phyloP scores from a whole-genome alignment of 2,888 invertebrate genomes.

The Microplitis deprimator region DNA sequence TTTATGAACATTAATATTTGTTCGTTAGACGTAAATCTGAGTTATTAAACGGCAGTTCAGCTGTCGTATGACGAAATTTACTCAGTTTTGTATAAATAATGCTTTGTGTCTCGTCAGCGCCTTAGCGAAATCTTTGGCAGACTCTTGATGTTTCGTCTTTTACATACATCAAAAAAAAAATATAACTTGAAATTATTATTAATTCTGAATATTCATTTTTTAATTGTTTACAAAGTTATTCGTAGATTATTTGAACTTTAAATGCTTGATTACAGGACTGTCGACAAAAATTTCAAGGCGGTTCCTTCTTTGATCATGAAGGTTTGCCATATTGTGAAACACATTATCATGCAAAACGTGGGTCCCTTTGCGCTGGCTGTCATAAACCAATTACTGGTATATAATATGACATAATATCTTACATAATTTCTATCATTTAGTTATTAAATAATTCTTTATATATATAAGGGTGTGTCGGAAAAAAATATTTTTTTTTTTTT shows the following conservation, averaged over 20 bases:
- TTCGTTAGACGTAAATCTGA: background rate
- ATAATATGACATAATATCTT: conserved; percentile 2
- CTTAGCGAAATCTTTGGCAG: conserved; percentile 11
- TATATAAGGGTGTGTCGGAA: no score
- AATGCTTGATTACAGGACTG: conserved; percentile 84
- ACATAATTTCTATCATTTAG: conserved; percentile 37
- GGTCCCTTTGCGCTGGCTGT: conserved; percentile 97
- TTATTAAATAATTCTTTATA: background rate
- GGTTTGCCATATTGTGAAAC: conserved; percentile 98
- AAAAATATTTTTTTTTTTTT: no score
- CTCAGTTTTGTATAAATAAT: background rate
- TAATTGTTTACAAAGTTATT: background rate
- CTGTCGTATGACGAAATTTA: background rate
- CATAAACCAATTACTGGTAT: conserved; percentile 94
- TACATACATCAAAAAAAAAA: background rate
- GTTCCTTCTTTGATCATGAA: conserved; percentile 99
- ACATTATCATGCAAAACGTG: conserved; percentile 97
- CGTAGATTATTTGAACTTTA: background rate
- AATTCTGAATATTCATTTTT: conserved; percentile 21
- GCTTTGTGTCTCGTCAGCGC: conserved; percentile 1
- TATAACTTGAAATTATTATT: conserved; percentile 6
- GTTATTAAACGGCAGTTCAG: background rate
- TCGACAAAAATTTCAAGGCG: conserved; percentile 95
- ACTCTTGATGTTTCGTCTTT: conserved; percentile 3
- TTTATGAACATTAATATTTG: background rate